Evolutionary conservation across 2,888 invertebrate species (phyloP), one percentile per base, ranked within the genome.

Genomic region (Cyclophora punctaria): DNA sequence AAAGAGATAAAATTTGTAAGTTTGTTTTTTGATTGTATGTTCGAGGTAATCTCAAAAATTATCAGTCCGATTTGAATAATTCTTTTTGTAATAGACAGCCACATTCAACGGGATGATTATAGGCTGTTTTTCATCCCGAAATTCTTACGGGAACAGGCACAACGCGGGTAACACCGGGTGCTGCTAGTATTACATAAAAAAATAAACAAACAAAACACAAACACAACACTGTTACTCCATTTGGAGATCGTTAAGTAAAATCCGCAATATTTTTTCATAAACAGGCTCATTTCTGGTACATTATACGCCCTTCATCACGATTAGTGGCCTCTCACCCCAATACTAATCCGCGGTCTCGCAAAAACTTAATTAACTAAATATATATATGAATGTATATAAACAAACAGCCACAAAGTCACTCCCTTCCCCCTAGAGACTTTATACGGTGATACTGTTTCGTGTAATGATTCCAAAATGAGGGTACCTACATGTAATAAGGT

Each of bases 391-490:
- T 71, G 80, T 77, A 78, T 79, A 83, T 84, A 85, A 83, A 86
- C 81, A 87, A 83, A 79, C 80, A 79, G 67, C 75, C 68, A 61
- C 71, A 75, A 78, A 83, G 81, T 80, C 77, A 72, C 79, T 73
- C 83, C 82, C 81, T 74, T 44, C 75, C 71, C 85, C 79, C 81
- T 58, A 47, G 86, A 74, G 86, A 85, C 77, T 78, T 81, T 71
- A 78, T 75, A 79, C 81, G 86, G 81, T 83, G 85, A 85, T 86
- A 86, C 86, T 84, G 83, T 85, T 86, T 80, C 87, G 87, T 87
- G 87, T 88, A 86, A 87, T 87, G 87, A 86, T 84, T 87, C 77
- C 85, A 81, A 80, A 86, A 87, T 87, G 86, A 87, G 86, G 79
- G 83, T 80, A 80, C 33, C 43, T 37, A 5, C 4, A 37, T 4